These are phyloP conservation scores for Herpetotheres cachinnans DNA, from an alignment of 2,113 vertebrate genomes.

Conservation along the genomic window DNA sequence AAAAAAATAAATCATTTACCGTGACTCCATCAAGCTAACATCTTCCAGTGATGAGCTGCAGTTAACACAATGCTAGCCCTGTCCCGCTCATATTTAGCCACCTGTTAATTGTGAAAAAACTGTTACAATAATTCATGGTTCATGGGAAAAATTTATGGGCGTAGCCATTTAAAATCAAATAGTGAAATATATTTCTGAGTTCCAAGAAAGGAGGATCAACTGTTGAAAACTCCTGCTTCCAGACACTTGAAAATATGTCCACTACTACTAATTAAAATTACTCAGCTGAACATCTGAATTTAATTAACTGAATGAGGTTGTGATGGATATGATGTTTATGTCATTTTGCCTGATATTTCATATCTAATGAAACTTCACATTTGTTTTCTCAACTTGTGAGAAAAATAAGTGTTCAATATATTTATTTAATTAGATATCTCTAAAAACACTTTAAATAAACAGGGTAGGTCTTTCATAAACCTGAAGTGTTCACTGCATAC, in stretches of 20 bases:
- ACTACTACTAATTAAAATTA: slow-evolving; percentile 41
- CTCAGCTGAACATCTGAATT: slow-evolving; percentile 28
- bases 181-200: slow-evolving; percentile 8
- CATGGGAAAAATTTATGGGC: neutral
- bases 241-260: slow-evolving; percentile 16
- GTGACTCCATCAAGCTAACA: neutral
- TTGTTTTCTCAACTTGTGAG: neutral
- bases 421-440: neutral
- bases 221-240: slow-evolving; percentile 35
- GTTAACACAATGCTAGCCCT: neutral
- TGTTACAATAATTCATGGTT: neutral
- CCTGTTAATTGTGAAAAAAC: neutral
- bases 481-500: neutral
- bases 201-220: slow-evolving; percentile 38
- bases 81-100: neutral
- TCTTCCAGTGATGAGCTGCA: neutral
- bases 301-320: slow-evolving; percentile 40
- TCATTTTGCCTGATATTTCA: slow-evolving; percentile 21
- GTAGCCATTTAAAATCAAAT: neutral
- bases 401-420: neutral
- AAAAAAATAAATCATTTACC: neutral
- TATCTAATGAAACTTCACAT: neutral
- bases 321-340: slow-evolving; percentile 21
- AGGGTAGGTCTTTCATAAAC: neutral
- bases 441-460: neutral